Evolutionary conservation across 1,140 invertebrate species (phyloP).

Genomic region (Macrobrachium nipponense): DNA sequence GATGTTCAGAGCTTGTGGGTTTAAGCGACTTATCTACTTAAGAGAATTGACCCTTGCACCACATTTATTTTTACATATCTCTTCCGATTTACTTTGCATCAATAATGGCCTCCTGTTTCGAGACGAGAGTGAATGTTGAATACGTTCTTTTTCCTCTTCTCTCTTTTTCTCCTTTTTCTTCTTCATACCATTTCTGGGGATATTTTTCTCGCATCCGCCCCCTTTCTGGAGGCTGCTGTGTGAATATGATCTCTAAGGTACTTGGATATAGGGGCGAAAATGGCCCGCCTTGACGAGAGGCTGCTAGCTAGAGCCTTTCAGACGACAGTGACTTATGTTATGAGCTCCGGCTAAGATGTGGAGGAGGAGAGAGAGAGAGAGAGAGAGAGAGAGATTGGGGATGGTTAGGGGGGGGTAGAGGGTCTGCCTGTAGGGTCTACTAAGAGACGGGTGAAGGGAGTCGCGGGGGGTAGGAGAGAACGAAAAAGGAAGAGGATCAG

Average conservation of each 20-base stretch:
- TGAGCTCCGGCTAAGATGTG: constrained; percentile 54
- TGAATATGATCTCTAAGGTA: constrained; percentile 49
- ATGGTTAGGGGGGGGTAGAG: not conserved
- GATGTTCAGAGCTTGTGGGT: too few relatives aligned
- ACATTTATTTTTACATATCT: too few relatives aligned
- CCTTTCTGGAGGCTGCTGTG: constrained; percentile 1
- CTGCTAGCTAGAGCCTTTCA: constrained; percentile 52
- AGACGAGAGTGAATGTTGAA: constrained; percentile 37
- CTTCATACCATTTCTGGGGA: constrained; percentile 48
- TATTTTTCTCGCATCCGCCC: constrained; percentile 48
- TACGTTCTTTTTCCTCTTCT: constrained; percentile 11
- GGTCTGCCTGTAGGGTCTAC: not conserved
- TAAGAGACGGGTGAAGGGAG: not conserved
- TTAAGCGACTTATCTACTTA: not conserved
- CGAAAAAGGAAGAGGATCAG: not conserved
- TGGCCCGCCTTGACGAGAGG: constrained; percentile 47
- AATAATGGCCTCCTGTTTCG: constrained; percentile 36
- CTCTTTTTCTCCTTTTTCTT: constrained; percentile 20
- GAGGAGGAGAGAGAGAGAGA: constrained; percentile 6
- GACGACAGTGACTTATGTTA: constrained; percentile 58
- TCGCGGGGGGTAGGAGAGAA: not conserved
- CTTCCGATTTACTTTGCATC: constrained; percentile 39
- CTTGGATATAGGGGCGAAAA: constrained; percentile 51
- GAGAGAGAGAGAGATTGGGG: not conserved
- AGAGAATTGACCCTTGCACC: constrained; percentile 20